Evolutionary conservation across 2,888 invertebrate species (phyloP).

Genomic region (Heliconius erato): DNA sequence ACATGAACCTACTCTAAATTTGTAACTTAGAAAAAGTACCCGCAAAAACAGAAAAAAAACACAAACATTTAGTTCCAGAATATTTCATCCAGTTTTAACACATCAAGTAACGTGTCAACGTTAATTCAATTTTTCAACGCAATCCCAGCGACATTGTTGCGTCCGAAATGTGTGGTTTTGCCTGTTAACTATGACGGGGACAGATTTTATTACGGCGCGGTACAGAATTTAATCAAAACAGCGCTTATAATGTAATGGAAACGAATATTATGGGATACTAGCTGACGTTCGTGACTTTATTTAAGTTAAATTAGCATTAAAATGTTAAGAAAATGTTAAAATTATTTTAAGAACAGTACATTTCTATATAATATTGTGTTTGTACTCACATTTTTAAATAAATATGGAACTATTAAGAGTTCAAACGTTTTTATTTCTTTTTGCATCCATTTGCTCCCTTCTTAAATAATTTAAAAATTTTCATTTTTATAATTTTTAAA

Average conservation of each 20-base stretch:
- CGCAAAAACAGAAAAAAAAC: background rate
- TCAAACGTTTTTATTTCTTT: too few species aligned
- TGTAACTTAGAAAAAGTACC: background rate
- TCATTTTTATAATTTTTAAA: too few species aligned
- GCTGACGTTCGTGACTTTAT: background rate
- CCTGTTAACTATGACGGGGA: slow-evolving; percentile 67
- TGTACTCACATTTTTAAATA: too few species aligned
- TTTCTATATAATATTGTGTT: too few species aligned
- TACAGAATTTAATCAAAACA: slow-evolving; percentile 64
- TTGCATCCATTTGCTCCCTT: too few species aligned
- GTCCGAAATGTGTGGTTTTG: slow-evolving; percentile 67
- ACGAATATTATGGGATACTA: slow-evolving; percentile 8
- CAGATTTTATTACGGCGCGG: slow-evolving; percentile 65
- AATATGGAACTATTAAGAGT: too few species aligned
- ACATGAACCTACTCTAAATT: too few species aligned
- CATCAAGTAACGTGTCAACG: slow-evolving; percentile 56
- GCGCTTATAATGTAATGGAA: slow-evolving; percentile 18
- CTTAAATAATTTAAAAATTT: too few species aligned
- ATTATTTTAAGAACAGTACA: accelerated
- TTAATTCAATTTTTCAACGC: slow-evolving; percentile 78
- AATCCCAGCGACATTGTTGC: slow-evolving; percentile 69
- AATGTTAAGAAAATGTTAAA: background rate
- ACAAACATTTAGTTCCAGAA: background rate
- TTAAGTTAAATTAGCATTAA: background rate
- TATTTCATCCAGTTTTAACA: slow-evolving; percentile 38